phyloP scores from a whole-genome alignment of 2,113 vertebrate genomes.

The Turnix velox region DNA sequence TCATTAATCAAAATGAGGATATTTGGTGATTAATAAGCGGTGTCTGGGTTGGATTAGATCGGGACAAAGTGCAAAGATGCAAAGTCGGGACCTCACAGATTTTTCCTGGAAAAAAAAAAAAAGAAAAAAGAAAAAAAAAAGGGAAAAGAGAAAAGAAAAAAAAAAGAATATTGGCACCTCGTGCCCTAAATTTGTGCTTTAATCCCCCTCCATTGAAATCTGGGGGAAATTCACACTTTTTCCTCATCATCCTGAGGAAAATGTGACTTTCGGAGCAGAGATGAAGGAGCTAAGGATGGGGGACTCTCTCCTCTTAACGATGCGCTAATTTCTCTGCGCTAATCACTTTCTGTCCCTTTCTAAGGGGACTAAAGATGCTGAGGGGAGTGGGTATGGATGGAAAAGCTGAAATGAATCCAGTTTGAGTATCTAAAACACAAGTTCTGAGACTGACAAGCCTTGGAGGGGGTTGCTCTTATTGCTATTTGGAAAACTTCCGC shows the following conservation, averaged over 20 bases:
- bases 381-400: background rate
- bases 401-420: no score
- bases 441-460: background rate
- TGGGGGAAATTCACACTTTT: fast-evolving
- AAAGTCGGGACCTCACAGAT: background rate
- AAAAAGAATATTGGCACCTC: no score
- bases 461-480: background rate
- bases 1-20: background rate
- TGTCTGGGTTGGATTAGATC: background rate
- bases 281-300: background rate
- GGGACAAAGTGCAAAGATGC: background rate
- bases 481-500: background rate
- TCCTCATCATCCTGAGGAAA: background rate
- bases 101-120: background rate
- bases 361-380: background rate
- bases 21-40: background rate
- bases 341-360: background rate
- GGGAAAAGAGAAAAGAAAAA: fast-evolving
- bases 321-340: background rate
- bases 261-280: background rate
- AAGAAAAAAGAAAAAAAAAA: no score
- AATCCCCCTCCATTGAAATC: fast-evolving
- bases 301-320: background rate
- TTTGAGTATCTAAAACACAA: background rate
- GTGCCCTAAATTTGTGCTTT: fast-evolving